Base-by-base conservation (phyloP, 1,140 invertebrate species). In the Homarus americanus region DNA sequence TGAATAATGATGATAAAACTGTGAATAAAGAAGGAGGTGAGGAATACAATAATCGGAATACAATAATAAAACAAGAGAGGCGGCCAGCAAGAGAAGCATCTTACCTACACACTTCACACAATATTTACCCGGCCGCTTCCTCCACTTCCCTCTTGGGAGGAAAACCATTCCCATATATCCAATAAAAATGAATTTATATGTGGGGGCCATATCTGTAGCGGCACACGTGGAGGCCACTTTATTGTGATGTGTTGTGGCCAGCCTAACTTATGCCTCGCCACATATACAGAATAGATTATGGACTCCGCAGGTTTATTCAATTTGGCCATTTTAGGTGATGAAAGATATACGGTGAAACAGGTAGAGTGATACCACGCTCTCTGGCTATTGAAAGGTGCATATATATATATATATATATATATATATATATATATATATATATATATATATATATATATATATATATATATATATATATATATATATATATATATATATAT, bases 361-460 rank as follows among this genome's bases (percentile, higher is more conserved):
- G 4, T 58, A 20, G 53, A 58, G 10, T 3, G 53, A 1, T 58
- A 24, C n/a, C n/a, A n/a, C n/a, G n/a, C n/a, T n/a, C n/a, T n/a
- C n/a, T n/a, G n/a, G n/a, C n/a, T n/a, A n/a, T n/a, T n/a, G n/a
- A n/a, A 15, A 82, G 7, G 58, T 17, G 32, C 17, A 82, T 15
- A 58, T 34, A 82, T 17, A 82, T n/a, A 63, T n/a, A 63, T n/a
- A 63, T 41, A 63, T 41, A 63, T 41, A 63, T 41, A 63, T 41
- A 82, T 28, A 82, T 41, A 82, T 41, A 82, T 41, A 82, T 41
- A 82, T 41, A 82, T 41, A 82, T 41, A 82, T 41, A 82, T 41
- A 82, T 41, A 82, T 41, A 63, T 41, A 82, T 41, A 63, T 28
- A 82, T 40, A 49, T 34, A 41, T 20, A 78, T 44, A 78, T 44